Conservation (phyloP, 2,888 invertebrate genomes). For the Drosophila mimica region DNA sequence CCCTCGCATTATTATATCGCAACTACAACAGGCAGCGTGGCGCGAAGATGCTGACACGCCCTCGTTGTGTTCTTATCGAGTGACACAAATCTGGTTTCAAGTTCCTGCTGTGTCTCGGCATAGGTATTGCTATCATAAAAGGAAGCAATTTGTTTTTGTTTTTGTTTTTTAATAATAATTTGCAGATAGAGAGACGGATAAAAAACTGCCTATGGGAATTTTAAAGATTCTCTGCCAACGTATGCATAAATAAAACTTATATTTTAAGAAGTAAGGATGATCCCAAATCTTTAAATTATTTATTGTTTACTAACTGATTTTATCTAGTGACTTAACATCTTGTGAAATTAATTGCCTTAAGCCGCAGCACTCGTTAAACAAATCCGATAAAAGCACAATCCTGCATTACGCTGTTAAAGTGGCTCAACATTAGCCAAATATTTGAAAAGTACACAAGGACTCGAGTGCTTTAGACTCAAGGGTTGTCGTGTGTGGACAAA, state of each 20-base stretch:
- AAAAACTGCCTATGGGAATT: background rate
- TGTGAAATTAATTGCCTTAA: background rate
- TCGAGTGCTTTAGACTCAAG: background rate
- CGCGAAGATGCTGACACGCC: slow-evolving; percentile 35
- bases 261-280: background rate
- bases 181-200: background rate
- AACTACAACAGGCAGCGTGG: slow-evolving; percentile 23
- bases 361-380: background rate
- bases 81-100: slow-evolving; percentile 56
- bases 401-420: slow-evolving; percentile 5
- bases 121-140: background rate
- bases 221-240: background rate
- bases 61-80: slow-evolving; percentile 57
- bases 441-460: slow-evolving; percentile 18
- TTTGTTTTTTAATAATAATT: background rate
- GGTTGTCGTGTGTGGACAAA: slow-evolving; percentile 22
- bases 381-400: slow-evolving; percentile 16
- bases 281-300: background rate
- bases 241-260: background rate
- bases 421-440: slow-evolving; percentile 15
- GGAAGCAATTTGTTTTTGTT: background rate
- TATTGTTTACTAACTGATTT: background rate
- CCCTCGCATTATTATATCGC: slow-evolving; percentile 32
- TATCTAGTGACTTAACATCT: background rate
- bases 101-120: background rate